phyloP scores from a whole-genome alignment of 2,113 vertebrate genomes.

The Podarcis raffonei region DNA sequence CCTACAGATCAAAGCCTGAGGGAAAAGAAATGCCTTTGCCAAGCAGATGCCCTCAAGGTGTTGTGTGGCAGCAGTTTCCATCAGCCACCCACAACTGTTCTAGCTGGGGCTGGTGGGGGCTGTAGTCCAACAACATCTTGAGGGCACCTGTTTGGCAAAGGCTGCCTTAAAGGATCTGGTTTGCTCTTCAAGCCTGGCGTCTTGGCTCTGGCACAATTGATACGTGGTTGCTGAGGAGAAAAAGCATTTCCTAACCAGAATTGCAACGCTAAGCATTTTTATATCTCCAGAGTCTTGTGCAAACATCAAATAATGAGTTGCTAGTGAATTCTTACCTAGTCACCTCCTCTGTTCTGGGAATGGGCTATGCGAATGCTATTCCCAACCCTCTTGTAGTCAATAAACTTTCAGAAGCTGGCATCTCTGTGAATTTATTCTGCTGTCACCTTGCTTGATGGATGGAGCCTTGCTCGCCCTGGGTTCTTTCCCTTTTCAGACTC shows the following conservation, averaged over 20 bases:
- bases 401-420: not conserved
- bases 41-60: too few species aligned
- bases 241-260: not conserved
- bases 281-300: fast-evolving
- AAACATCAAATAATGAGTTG: not conserved
- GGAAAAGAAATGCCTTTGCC: too few species aligned
- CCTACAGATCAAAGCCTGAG: too few species aligned
- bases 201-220: not conserved
- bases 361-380: not conserved
- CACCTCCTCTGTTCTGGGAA: not conserved
- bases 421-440: conserved; percentile 1
- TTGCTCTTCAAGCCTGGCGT: conserved; percentile 1
- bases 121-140: too few species aligned
- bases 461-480: too few species aligned
- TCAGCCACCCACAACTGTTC: too few species aligned
- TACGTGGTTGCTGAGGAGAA: not conserved
- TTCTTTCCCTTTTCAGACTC: too few species aligned
- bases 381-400: not conserved
- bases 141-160: too few species aligned
- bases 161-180: not conserved
- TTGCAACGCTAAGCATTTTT: not conserved
- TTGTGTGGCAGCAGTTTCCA: too few species aligned
- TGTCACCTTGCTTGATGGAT: not conserved
- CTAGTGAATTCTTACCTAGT: not conserved
- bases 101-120: too few species aligned